Base-by-base conservation (phyloP, 2,888 invertebrate species). In the Amaurobius ferox region DNA sequence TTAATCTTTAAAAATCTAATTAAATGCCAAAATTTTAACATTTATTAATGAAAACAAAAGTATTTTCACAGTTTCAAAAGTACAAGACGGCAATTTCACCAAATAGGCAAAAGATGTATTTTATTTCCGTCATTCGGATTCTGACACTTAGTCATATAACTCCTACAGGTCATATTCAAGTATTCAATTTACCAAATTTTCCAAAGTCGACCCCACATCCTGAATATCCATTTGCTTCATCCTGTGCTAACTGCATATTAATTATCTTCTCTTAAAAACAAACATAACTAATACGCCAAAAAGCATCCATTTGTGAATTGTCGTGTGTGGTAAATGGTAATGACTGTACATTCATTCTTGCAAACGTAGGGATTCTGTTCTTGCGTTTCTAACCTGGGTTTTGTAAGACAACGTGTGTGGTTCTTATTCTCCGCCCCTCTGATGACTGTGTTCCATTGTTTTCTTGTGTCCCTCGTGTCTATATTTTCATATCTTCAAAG, bases 291-390 rank as follows among this genome's bases (percentile, higher is more conserved):
- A 64, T 62, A n/a, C 23, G 30, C 40, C 64, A 44, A 70, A 79
- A 71, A 79, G 71, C 32, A 66, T 64, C 72, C 79, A 79, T 79
- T 79, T 72, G 66, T 40, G 39, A 66, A 79, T 72, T 79, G 62
- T 71, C 30, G 79, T 71, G 79, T 72, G 79, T 64, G 72, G 79
- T 32, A 71, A 79, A 79, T 79, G 79, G 72, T 72, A 79, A 71
- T 44, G 39, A 70, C 11, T 30, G 5, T 40, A 44, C 23, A 55
- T 55, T 23, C 16, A 55, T 55, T 44, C 44, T 44, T 55, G 23
- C 55, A 55, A 23, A 55, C 23, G 16, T 23, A 6, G 23, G 55
- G 23, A 66, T 28, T 66, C 40, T 40, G 11, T 44, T 64, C 23
- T 71, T 61, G 48, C 40, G 29, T 67, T 68, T 70, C 61, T 70